Evolutionary conservation across 2,888 invertebrate species (phyloP).

Genomic region (Lottia scabra): DNA sequence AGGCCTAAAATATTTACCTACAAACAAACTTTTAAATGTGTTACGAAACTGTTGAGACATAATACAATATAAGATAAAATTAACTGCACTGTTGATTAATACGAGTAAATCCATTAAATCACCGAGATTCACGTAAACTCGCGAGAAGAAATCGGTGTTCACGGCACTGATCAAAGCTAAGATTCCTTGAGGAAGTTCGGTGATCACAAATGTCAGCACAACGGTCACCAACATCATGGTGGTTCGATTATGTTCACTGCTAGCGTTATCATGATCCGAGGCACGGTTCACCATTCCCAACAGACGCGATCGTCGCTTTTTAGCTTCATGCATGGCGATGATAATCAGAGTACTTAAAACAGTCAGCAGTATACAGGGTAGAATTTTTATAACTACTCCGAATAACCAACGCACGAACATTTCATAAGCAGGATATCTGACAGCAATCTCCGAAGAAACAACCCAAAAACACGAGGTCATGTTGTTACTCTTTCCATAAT

Average conservation of each 20-base stretch:
- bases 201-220: conserved; percentile 86
- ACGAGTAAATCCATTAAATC: conserved; percentile 93
- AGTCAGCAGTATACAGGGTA: conserved; percentile 88
- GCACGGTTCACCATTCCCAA: conserved; percentile 59
- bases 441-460: conserved; percentile 44
- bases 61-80: conserved; percentile 92
- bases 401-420: conserved; percentile 89
- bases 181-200: conserved; percentile 86
- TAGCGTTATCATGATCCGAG: conserved; percentile 59
- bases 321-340: conserved; percentile 63
- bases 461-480: conserved; percentile 53
- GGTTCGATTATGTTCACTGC: conserved; percentile 77
- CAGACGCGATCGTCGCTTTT: conserved; percentile 53
- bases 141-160: conserved; percentile 73
- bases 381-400: conserved; percentile 90
- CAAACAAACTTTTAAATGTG: conserved; percentile 68
- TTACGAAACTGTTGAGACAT: conserved; percentile 93
- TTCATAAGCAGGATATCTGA: conserved; percentile 42
- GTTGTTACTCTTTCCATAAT: conserved; percentile 13
- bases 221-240: conserved; percentile 90
- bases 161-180: conserved; percentile 77
- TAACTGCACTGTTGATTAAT: conserved; percentile 90
- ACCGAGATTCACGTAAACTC: conserved; percentile 74
- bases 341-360: conserved; percentile 72
- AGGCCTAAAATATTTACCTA: conserved; percentile 29